Evolutionary conservation across 1,140 invertebrate species (phyloP), one percentile per base, ranked within the genome.

Genomic region (Apis laboriosa): DNA sequence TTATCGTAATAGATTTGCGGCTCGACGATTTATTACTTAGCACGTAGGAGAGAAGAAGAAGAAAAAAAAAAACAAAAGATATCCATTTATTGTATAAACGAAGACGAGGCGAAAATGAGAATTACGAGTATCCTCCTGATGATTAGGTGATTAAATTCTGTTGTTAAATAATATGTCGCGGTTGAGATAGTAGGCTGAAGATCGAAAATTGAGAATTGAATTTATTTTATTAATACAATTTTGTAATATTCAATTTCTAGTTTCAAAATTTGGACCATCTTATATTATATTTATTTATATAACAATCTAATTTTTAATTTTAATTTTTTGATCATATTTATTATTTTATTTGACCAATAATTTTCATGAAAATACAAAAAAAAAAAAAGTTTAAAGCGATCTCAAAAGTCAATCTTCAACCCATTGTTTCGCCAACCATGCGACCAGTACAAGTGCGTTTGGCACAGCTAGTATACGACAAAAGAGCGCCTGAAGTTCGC

Each of bases 381-480:
- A 28, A 28, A 28, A 28, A 28, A 28, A 28, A 34, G 34, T 34
- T 34, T 34, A 34, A 34, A 34, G 34, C 34, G 34, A 34, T 43
- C 82, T 79, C 76, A 73, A 58, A 55, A 21, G 21, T 21, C 80
- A n/a, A 86, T 86, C 88, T 91, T 93, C 92, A 90, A 91, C 86
- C 87, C 85, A 91, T 90, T 73, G 49, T 77, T 77, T 90, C 84
- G 84, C 88, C 90, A 78, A 90, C 87, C 86, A 80, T 90, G 93
- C 92, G 93, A 94, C 90, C 92, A 94, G 94, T 94, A 94, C 93
- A 94, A 94, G 94, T 94, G 94, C 94, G 87, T 94, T 93, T 90
- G 90, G 94, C 94, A 94, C 93, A 94, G 92, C 94, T 94, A 94
- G 93, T 94, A 94, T 94, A 94, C 93, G 93, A 94, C 85, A 92